Conservation (phyloP, 1,140 invertebrate species). For the Drosophila tani region DNA sequence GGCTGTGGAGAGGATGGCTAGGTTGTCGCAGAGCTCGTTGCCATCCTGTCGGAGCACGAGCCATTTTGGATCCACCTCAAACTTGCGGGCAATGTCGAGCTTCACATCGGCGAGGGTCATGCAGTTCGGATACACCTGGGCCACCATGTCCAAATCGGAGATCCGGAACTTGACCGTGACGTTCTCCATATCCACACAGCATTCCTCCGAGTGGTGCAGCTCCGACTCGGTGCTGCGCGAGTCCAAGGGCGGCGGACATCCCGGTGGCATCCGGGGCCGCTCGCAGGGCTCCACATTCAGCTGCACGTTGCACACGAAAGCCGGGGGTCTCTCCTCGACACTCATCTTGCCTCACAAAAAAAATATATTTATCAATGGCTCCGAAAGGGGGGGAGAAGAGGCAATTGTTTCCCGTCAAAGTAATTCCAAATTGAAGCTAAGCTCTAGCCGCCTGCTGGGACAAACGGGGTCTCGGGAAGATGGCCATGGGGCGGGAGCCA, state of each 20-base stretch:
- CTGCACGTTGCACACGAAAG: constrained; percentile 60
- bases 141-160: constrained; percentile 63
- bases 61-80: constrained; percentile 63
- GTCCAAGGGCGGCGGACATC: constrained; percentile 26
- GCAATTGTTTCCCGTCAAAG: constrained; percentile 13
- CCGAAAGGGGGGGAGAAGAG: neutral
- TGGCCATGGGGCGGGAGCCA: constrained; percentile 15
- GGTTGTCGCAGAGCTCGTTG: constrained; percentile 42
- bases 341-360: constrained; percentile 48
- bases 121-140: constrained; percentile 82
- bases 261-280: constrained; percentile 24
- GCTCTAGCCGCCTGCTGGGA: constrained; percentile 42
- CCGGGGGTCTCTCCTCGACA: constrained; percentile 25
- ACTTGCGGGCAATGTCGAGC: constrained; percentile 73
- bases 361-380: constrained; percentile 12
- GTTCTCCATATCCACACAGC: constrained; percentile 56
- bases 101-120: constrained; percentile 78
- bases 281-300: constrained; percentile 51
- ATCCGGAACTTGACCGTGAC: constrained; percentile 81
- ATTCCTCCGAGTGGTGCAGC: constrained; percentile 34
- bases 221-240: constrained; percentile 56
- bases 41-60: constrained; percentile 60
- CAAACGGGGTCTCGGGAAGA: constrained; percentile 5
- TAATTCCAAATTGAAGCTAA: constrained; percentile 20
- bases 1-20: constrained; percentile 51